phyloP scores from a whole-genome alignment of 1,140 invertebrate genomes.

The Rhizoglyphus robini region DNA sequence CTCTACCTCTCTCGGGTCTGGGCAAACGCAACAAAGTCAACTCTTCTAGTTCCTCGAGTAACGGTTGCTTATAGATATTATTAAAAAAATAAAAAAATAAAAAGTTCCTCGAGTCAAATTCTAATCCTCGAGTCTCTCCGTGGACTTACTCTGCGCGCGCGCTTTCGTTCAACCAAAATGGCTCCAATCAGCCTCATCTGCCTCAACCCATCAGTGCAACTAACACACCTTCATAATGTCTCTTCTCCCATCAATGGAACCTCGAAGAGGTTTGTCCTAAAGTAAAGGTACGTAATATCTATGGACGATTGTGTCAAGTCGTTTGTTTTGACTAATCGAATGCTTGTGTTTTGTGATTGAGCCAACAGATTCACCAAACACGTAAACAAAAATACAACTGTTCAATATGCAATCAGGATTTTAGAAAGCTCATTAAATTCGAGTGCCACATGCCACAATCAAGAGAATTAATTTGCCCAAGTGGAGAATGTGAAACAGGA shows the following conservation, averaged over 20 bases:
- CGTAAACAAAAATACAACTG: background rate
- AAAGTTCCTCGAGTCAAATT: background rate
- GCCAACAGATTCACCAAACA: background rate
- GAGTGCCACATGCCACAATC: background rate
- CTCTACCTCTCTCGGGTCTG: no score
- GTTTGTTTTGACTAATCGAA: background rate
- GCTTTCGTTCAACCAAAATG: background rate
- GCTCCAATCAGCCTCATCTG: background rate
- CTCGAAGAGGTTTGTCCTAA: background rate
- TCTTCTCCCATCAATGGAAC: background rate
- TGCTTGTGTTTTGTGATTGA: background rate
- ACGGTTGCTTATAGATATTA: no score
- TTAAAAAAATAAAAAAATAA: no score
- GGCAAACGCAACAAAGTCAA: no score
- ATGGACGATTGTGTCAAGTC: background rate
- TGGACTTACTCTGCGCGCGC: background rate
- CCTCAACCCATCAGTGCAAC: background rate
- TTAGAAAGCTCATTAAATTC: background rate
- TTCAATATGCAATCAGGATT: background rate
- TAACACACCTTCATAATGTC: background rate
- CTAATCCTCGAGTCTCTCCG: background rate
- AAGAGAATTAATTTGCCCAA: background rate
- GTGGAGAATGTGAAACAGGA: conserved; percentile 30
- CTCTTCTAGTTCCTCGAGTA: background rate
- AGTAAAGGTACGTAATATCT: no score